phyloP scores from a whole-genome alignment of 2,888 invertebrate species.

The Meloe dianella region DNA sequence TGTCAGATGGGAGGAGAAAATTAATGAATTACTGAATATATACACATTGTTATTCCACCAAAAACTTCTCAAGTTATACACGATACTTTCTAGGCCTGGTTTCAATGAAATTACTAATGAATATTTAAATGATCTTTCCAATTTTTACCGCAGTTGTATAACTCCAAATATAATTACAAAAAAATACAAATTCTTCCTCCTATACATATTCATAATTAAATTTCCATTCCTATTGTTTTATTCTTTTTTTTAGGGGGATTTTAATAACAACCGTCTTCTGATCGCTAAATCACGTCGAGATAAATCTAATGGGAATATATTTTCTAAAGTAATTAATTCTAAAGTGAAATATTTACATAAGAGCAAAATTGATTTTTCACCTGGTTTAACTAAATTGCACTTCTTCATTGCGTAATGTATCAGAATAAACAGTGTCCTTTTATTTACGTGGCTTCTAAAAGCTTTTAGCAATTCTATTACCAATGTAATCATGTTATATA shows the following conservation, averaged over 20 bases:
- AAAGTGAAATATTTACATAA: no score
- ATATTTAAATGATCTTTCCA: not conserved
- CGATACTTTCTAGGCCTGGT: not conserved
- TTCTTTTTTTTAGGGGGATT: not conserved
- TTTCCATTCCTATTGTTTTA: not conserved
- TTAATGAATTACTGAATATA: no score
- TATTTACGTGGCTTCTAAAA: no score
- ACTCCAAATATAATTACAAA: not conserved
- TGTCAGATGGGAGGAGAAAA: no score
- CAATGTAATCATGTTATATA: no score
- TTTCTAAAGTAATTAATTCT: no score
- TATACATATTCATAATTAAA: not conserved
- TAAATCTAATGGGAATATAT: no score
- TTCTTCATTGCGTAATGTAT: no score
- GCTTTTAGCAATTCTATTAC: no score
- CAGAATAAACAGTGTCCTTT: no score
- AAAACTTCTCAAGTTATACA: not conserved
- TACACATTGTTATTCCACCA: not conserved
- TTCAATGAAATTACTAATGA: slow-evolving; percentile 5
- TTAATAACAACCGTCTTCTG: not conserved
- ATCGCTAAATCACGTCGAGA: not conserved
- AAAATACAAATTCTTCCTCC: not conserved
- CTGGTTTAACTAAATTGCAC: no score
- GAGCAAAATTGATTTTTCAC: no score
- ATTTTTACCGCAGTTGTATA: not conserved